Percentiles rank a stretch among this genome's conserved stretches.
phyloP scores from a whole-genome alignment of 2,113 vertebrate species.

The Pomatostomus ruficeps region DNA sequence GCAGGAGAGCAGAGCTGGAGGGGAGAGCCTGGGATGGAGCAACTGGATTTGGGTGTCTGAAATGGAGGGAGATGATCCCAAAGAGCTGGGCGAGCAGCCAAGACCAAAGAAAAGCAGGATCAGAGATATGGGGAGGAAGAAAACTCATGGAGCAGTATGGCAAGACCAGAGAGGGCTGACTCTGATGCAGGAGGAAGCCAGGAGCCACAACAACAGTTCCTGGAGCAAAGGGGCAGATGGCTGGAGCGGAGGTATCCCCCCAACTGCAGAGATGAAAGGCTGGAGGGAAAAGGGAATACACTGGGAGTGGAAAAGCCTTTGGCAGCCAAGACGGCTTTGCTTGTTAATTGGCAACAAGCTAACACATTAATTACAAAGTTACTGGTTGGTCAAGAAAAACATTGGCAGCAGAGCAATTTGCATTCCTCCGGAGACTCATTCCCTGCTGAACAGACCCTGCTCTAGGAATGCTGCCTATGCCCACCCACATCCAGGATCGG shows the following conservation, averaged over 20 bases:
- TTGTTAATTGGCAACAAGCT: constrained; percentile 34
- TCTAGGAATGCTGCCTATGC: neutral
- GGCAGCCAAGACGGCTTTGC: neutral
- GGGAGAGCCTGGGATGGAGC: neutral
- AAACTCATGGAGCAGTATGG: rapidly evolving
- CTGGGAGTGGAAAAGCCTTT: neutral
- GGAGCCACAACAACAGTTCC: neutral
- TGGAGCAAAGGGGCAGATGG: neutral
- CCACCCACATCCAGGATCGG: neutral
- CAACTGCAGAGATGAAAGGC: neutral
- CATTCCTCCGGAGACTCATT: neutral
- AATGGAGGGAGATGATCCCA: neutral
- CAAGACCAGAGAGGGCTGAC: neutral
- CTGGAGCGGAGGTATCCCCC: neutral
- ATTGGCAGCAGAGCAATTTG: neutral
- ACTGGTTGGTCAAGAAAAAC: neutral
- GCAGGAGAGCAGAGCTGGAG: neutral
- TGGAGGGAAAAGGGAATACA: neutral
- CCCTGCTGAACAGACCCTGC: neutral
- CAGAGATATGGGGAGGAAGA: neutral
- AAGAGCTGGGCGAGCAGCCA: neutral
- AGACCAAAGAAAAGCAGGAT: neutral
- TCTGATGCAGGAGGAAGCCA: neutral
- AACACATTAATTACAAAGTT: constrained; percentile 7
- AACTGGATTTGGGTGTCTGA: neutral